These are phyloP conservation scores for Xerus inauris DNA, from an alignment of 2,113 vertebrate species.

Conservation along the genomic window DNA sequence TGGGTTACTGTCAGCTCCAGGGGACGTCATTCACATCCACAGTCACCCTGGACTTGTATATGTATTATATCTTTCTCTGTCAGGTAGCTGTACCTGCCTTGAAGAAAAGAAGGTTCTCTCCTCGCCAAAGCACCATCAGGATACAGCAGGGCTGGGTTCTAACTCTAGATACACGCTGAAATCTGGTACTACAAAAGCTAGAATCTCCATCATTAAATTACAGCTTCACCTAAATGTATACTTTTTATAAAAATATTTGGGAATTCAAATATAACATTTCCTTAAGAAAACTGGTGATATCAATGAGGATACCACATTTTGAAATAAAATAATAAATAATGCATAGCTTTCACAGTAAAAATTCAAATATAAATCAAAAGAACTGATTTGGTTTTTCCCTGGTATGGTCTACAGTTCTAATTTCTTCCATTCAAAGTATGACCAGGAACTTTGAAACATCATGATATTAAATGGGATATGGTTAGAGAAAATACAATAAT, in stretches of 20 bases:
- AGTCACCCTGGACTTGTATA: neutral
- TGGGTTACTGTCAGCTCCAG: neutral
- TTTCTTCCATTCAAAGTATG: neutral
- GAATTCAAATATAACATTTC: neutral
- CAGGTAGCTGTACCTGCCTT: neutral
- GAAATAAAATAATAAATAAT: slow-evolving; percentile 20
- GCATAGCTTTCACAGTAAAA: neutral
- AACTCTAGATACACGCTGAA: neutral
- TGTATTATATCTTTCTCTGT: neutral
- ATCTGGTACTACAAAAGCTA: neutral
- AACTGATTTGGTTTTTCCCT: neutral
- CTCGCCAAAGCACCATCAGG: neutral
- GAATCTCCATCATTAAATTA: neutral
- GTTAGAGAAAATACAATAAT: neutral
- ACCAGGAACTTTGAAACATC: neutral
- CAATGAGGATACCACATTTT: neutral
- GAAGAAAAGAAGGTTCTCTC: neutral
- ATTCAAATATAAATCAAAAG: neutral
- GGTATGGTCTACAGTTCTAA: neutral
- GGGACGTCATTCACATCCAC: neutral
- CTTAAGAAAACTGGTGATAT: neutral
- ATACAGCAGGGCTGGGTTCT: neutral
- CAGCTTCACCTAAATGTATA: neutral
- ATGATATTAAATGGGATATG: neutral
- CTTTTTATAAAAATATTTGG: neutral